These are phyloP conservation scores for Tetranychus truncatus DNA, from an alignment of 2,888 invertebrate species.

Conservation along the genomic window DNA sequence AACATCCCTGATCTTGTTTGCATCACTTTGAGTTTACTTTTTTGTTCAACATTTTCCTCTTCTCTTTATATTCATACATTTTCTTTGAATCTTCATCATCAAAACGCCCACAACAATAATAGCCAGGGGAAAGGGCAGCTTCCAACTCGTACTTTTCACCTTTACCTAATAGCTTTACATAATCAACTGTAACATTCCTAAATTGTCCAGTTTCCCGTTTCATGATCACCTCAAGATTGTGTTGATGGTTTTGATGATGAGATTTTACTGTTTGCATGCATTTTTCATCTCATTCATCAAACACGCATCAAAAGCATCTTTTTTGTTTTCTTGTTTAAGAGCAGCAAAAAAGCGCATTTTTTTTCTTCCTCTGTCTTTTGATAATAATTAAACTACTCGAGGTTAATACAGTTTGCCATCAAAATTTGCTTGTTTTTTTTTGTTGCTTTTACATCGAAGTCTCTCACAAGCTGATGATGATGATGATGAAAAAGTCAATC, in stretches of 20 bases:
- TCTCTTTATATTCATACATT: background rate
- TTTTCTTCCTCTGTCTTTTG: background rate
- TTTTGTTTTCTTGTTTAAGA: background rate
- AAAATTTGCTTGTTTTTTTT: too few relatives aligned
- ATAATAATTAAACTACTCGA: background rate
- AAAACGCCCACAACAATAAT: background rate
- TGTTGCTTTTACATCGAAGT: background rate
- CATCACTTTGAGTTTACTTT: background rate
- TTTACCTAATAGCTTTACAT: background rate
- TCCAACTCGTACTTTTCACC: background rate
- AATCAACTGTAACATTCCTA: background rate
- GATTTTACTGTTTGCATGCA: background rate
- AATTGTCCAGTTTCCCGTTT: background rate
- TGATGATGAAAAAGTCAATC: background rate
- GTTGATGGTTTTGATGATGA: background rate
- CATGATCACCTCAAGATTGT: background rate
- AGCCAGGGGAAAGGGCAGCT: background rate
- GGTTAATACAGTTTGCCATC: background rate
- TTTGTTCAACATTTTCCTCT: too few relatives aligned
- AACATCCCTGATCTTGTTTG: background rate
- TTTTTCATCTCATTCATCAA: background rate
- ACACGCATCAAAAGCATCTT: too few relatives aligned
- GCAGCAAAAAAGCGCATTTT: background rate
- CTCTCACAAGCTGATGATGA: background rate
- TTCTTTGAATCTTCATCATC: background rate